phyloP scores from a whole-genome alignment of 2,888 invertebrate species.

The Drosophila phalerata region DNA sequence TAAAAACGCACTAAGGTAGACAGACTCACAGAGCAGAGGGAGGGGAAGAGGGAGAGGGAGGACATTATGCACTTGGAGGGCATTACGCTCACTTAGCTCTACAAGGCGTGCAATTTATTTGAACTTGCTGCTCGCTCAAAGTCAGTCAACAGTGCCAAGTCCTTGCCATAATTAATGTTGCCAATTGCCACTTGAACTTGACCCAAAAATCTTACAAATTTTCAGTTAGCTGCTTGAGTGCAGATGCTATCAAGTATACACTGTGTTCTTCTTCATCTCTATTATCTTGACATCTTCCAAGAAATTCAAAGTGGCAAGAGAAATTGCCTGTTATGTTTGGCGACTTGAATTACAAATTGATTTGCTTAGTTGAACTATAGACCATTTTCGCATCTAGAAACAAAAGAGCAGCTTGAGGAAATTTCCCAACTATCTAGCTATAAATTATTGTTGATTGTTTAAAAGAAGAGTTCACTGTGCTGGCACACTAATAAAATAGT shows the following conservation, averaged over 20 bases:
- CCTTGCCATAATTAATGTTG: constrained; percentile 73
- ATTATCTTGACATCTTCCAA: background rate
- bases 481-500: constrained; percentile 14
- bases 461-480: constrained; percentile 12
- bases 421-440: constrained; percentile 10
- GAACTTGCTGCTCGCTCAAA: constrained; percentile 49
- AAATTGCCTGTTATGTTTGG: constrained; percentile 15
- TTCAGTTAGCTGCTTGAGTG: constrained; percentile 40
- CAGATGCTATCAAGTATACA: constrained; percentile 37
- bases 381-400: constrained; percentile 11
- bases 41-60: background rate
- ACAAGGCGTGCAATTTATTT: constrained; percentile 60
- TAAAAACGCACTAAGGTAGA: constrained; percentile 7
- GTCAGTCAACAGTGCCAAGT: constrained; percentile 62
- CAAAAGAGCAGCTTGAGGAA: background rate
- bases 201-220: constrained; percentile 60
- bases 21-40: background rate
- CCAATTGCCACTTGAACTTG: constrained; percentile 76
- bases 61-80: background rate
- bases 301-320: constrained; percentile 1
- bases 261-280: background rate
- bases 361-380: constrained; percentile 25
- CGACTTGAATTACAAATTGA: constrained; percentile 43
- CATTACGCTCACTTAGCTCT: constrained; percentile 56
- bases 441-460: constrained; percentile 32